Base-by-base conservation (phyloP, 92 coral and sea anemone species). In the Bergia sp. region DNA sequence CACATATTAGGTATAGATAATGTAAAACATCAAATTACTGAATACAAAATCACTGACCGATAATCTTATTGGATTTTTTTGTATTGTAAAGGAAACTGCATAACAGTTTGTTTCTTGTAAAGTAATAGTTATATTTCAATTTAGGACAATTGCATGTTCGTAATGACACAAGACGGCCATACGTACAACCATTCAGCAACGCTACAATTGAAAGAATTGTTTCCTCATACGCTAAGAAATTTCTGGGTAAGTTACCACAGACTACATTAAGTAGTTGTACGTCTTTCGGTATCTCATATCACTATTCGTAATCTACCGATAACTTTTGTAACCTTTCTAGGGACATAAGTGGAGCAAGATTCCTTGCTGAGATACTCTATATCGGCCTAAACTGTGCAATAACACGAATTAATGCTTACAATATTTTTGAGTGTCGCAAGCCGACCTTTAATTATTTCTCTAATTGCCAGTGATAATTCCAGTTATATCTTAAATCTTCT, bases 121-220 rank as follows among this genome's bases (percentile, higher is more conserved):
- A 16, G 20, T 5, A 61, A 18, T 61, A 61, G 69, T 18, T 61
- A 6, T 61, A 18, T 16, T 21, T 73, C 0, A 44, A 13, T 20
- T 7, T 74, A 39, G 47, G 47, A 74, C 7, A 10, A 40, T 36
- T 74, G 79, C 43, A 74, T 40, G 23, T 20, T 7, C 82, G 39
- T 18, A 78, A 78, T 29, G 36, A 78, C 82, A 78, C 64, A 78
- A 78, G 61, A 23, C 20, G 49, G 44, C 44, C 29, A 2, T 16
- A 38, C 42, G 18, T 45, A 37, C 82, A 78, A 49, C 82, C 57
- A 47, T 45, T 44, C 82, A 23, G n/a, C 53, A 78, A 78, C 15
- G 82, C 55, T 29, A 45, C 64, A n/a, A 23, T 47, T 43, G 64
- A 78, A 45, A 44, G 82, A 23, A 44, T 78, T 76, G 80, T 42